These are phyloP conservation scores for Ennomos quercinarius DNA, from an alignment of 2,888 invertebrate species.

Conservation along the genomic window DNA sequence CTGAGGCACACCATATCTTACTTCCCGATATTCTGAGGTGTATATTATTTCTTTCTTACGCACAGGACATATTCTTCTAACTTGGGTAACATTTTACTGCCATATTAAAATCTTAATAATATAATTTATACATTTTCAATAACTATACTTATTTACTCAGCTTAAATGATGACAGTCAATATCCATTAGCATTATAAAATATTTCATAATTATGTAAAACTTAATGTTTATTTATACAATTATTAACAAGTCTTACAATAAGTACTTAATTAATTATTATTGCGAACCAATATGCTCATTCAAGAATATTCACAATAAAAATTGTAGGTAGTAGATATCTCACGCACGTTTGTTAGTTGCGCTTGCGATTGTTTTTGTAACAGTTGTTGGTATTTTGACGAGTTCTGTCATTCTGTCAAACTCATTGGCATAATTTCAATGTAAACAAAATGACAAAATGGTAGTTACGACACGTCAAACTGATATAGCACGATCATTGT, in stretches of 20 bases:
- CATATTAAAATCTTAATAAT: too few species aligned
- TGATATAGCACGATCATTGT: conserved; percentile 45
- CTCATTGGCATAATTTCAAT: conserved; percentile 14
- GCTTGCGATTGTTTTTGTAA: not conserved
- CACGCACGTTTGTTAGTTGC: too few species aligned
- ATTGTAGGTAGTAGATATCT: too few species aligned
- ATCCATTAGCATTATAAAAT: not conserved
- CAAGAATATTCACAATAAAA: not conserved
- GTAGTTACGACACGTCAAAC: conserved; percentile 22
- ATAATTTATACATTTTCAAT: too few species aligned
- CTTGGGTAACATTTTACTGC: too few species aligned
- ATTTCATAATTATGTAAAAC: not conserved
- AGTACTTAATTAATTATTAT: not conserved
- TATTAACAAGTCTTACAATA: conserved; percentile 1
- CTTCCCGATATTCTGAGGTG: too few species aligned
- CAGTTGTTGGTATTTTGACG: not conserved
- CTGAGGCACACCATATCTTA: too few species aligned
- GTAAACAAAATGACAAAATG: conserved; percentile 8
- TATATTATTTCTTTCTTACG: too few species aligned
- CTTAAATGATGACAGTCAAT: conserved; percentile 8
- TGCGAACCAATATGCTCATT: not conserved
- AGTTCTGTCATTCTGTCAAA: conserved; percentile 5
- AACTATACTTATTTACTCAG: too few species aligned
- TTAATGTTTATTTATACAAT: not conserved
- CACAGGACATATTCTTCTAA: too few species aligned